Evolutionary conservation across 2,888 invertebrate species (phyloP).

Genomic region (Podotricha telesiphe): DNA sequence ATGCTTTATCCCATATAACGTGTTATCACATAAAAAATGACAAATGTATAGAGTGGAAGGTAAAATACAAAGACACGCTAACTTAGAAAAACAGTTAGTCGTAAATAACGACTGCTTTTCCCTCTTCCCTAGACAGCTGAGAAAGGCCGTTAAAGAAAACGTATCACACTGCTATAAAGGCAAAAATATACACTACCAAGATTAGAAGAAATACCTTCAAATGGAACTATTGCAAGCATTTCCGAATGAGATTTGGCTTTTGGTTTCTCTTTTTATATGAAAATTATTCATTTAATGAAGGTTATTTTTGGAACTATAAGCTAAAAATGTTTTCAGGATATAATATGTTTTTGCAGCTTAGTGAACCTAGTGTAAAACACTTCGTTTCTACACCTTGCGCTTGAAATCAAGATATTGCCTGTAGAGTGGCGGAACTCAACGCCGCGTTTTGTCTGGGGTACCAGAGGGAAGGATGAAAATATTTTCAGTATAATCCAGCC

Average conservation of each 20-base stretch:
- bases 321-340: no score
- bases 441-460: no score
- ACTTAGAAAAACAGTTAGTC: slow-evolving; percentile 8
- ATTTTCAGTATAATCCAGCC: no score
- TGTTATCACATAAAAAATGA: slow-evolving; percentile 1
- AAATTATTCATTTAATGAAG: no score
- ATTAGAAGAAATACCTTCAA: slow-evolving; percentile 2
- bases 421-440: no score
- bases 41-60: not conserved
- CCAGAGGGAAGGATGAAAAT: no score
- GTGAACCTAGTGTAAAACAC: no score
- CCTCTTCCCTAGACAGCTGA: slow-evolving; percentile 11
- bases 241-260: not conserved
- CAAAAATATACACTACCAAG: slow-evolving; percentile 13
- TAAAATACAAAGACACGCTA: slow-evolving; percentile 10
- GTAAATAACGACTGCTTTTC: slow-evolving; percentile 13
- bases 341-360: no score
- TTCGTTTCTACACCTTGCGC: no score
- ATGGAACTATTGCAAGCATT: not conserved
- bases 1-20: not conserved
- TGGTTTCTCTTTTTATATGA: not conserved
- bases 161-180: slow-evolving; percentile 12
- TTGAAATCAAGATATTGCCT: no score
- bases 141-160: slow-evolving; percentile 18
- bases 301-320: no score